Conservation (phyloP, 2,113 vertebrate genomes). For the Dicaeum eximium region DNA sequence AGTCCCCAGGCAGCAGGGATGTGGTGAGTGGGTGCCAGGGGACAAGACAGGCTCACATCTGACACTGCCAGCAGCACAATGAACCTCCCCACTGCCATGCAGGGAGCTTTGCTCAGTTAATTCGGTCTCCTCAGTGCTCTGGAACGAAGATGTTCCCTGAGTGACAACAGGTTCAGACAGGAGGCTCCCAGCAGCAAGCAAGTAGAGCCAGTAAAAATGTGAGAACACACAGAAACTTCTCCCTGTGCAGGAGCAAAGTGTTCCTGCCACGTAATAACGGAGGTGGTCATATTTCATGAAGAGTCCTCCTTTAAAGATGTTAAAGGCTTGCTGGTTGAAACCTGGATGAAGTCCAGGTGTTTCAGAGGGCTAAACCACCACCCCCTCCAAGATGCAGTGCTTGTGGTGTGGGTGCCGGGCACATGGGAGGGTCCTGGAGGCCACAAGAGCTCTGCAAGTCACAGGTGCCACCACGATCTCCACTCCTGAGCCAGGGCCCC, state of each 20-base stretch:
- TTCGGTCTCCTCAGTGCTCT: neutral
- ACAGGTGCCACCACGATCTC: neutral
- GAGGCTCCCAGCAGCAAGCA: neutral
- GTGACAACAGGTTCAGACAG: neutral
- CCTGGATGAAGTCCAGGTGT: neutral
- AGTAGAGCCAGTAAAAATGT: neutral
- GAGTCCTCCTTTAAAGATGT: fast-evolving
- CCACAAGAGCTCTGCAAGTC: fast-evolving
- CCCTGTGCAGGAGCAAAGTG: neutral
- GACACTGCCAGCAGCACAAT: neutral
- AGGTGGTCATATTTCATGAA: neutral
- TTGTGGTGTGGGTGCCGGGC: neutral
- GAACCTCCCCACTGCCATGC: neutral
- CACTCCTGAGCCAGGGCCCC: neutral
- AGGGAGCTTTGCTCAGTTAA: neutral
- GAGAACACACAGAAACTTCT: neutral
- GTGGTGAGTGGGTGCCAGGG: neutral
- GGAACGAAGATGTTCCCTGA: neutral
- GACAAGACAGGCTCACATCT: neutral
- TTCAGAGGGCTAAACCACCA: neutral
- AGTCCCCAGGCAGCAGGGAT: neutral
- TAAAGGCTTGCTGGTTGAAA: neutral
- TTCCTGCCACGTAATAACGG: neutral
- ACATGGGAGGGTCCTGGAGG: neutral
- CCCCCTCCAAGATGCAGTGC: neutral